phyloP scores from a whole-genome alignment of 2,797 vertebrate genomes.

The Megalops cyprinoides region DNA sequence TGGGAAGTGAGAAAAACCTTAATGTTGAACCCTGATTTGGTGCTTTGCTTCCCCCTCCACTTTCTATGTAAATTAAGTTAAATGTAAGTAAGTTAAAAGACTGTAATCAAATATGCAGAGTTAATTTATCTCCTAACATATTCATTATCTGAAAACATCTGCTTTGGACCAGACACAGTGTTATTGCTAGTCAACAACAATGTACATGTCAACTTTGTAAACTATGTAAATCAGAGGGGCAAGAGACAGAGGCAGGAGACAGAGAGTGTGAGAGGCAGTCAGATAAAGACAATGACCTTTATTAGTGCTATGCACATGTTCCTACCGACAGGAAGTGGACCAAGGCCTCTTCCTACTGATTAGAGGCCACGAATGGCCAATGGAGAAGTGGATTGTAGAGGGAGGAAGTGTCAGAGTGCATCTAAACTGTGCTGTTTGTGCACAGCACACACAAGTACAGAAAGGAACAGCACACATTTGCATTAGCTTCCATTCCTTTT shows the following conservation, averaged over 20 bases:
- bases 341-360: constrained; percentile 61
- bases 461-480: too few relatives aligned
- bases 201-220: not conserved
- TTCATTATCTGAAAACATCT: not conserved
- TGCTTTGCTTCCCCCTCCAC: too few relatives aligned
- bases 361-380: constrained; percentile 47
- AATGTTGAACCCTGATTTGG: too few relatives aligned
- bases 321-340: constrained; percentile 61
- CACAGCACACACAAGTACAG: not conserved
- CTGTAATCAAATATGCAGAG: not conserved
- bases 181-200: too few relatives aligned
- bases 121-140: not conserved
- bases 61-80: too few relatives aligned
- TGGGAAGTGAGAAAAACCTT: too few relatives aligned
- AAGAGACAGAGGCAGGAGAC: not conserved
- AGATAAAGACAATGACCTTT: constrained; percentile 26
- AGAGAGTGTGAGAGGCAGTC: not conserved
- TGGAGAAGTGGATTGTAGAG: constrained; percentile 35
- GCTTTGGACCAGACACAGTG: not conserved
- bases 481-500: too few relatives aligned
- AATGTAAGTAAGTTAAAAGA: too few relatives aligned
- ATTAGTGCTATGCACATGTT: constrained; percentile 11
- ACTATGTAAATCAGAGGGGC: not conserved
- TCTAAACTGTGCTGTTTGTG: not conserved
- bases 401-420: constrained; percentile 61